phyloP scores from a whole-genome alignment of 1,140 invertebrate species.

The Penaeus indicus region DNA sequence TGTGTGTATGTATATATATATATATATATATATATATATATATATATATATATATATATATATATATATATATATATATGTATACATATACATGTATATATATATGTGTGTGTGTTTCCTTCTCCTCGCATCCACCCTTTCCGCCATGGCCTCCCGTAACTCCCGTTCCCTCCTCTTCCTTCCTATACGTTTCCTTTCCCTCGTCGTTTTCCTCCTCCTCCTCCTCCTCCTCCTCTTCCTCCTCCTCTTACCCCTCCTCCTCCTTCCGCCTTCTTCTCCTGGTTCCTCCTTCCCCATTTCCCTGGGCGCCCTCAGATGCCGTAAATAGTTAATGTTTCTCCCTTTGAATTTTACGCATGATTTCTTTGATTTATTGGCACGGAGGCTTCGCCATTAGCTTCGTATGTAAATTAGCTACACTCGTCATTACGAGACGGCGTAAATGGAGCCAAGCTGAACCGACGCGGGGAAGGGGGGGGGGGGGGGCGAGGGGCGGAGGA shows the following conservation, averaged over 20 bases:
- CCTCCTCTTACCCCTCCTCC: conserved; percentile 8
- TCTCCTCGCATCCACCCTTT: no score
- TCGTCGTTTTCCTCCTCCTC: background rate
- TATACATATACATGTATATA: no score
- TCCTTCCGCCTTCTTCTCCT: conserved; percentile 19
- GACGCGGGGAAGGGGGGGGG: background rate
- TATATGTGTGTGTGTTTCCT: no score
- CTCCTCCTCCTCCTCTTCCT: background rate
- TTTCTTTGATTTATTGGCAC: conserved; percentile 58
- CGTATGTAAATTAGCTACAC: conserved; percentile 55
- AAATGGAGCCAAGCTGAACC: conserved; percentile 39
- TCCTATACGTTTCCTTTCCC: no score
- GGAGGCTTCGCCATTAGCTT: conserved; percentile 50
- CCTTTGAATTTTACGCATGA: conserved; percentile 56
- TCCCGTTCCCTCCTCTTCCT: no score
- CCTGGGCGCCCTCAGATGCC: conserved; percentile 21
- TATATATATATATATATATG: no score
- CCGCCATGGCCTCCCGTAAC: no score
- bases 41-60: no score
- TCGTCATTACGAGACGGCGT: conserved; percentile 45
- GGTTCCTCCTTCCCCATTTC: conserved; percentile 30
- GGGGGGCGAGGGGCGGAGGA: background rate
- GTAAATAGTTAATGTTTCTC: conserved; percentile 59
- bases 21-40: no score
- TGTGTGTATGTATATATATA: no score